Evolutionary conservation across 2,888 invertebrate genomes (phyloP).

Genomic region (Strigamia maritima): DNA sequence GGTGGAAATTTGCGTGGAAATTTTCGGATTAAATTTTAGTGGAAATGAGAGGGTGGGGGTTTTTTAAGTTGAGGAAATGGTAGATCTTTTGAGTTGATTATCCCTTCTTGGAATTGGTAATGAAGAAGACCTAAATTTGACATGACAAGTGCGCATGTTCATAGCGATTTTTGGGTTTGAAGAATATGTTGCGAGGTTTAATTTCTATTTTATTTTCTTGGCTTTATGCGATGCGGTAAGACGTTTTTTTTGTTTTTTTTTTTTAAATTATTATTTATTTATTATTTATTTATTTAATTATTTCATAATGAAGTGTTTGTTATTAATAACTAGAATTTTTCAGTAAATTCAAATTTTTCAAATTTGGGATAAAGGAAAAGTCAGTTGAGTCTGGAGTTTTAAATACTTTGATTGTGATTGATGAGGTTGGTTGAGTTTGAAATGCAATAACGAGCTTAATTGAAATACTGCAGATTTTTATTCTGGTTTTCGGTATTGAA

Average conservation of each 20-base stretch:
- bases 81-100: conserved; percentile 1
- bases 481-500: too few relatives aligned
- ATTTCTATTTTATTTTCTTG: not conserved
- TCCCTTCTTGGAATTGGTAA: conserved; percentile 10
- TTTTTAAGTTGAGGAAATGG: not conserved
- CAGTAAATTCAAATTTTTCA: not conserved
- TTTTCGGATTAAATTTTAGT: not conserved
- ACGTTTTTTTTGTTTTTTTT: not conserved
- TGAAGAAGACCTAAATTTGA: conserved; percentile 10
- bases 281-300: not conserved
- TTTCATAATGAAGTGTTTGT: not conserved
- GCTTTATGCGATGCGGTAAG: not conserved
- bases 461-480: too few relatives aligned
- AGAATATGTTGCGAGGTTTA: not conserved
- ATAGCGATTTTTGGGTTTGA: not conserved
- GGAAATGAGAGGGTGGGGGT: not conserved
- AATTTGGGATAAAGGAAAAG: not conserved
- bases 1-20: not conserved
- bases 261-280: not conserved
- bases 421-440: too few relatives aligned
- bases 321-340: not conserved
- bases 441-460: not conserved
- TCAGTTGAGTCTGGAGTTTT: not conserved
- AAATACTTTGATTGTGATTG: too few relatives aligned
- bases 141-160: not conserved